These are phyloP conservation scores for Glaucomys volans DNA, from an alignment of 2,113 vertebrate species.

Conservation along the genomic window DNA sequence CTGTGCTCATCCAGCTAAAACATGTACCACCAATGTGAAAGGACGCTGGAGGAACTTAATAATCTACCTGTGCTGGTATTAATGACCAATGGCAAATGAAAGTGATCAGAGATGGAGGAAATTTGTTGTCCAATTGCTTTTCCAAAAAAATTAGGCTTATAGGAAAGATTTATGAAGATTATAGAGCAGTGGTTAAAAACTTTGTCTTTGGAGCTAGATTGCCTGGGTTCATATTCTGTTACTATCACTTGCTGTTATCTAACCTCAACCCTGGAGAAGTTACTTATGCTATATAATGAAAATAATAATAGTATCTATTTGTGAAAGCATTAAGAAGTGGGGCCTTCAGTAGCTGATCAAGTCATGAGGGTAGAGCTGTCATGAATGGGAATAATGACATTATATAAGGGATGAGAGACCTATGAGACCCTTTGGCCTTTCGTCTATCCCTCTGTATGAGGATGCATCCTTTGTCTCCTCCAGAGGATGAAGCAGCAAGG, in stretches of 20 bases:
- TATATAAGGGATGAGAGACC: neutral
- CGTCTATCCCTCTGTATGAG: neutral
- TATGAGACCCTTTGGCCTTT: neutral
- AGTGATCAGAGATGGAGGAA: neutral
- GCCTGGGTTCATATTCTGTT: neutral
- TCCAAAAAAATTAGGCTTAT: neutral
- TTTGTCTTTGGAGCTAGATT: neutral
- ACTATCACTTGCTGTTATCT: neutral
- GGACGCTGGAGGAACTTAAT: neutral
- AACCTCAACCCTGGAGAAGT: slow-evolving; percentile 11
- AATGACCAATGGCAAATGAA: neutral
- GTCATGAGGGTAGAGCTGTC: neutral
- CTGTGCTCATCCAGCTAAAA: neutral
- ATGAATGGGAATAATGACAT: neutral
- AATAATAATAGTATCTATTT: neutral
- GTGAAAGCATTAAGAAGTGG: neutral
- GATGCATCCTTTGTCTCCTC: neutral
- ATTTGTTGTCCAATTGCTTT: neutral
- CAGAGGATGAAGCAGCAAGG: neutral
- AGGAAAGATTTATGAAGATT: slow-evolving; percentile 9
- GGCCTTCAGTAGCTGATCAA: neutral
- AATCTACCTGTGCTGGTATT: neutral
- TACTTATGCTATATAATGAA: neutral
- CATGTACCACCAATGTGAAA: neutral
- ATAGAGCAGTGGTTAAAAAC: neutral